Evolutionary conservation across 2,113 vertebrate species (phyloP), one percentile per base, ranked within the genome.

Genomic region (Anthoscopus minutus): DNA sequence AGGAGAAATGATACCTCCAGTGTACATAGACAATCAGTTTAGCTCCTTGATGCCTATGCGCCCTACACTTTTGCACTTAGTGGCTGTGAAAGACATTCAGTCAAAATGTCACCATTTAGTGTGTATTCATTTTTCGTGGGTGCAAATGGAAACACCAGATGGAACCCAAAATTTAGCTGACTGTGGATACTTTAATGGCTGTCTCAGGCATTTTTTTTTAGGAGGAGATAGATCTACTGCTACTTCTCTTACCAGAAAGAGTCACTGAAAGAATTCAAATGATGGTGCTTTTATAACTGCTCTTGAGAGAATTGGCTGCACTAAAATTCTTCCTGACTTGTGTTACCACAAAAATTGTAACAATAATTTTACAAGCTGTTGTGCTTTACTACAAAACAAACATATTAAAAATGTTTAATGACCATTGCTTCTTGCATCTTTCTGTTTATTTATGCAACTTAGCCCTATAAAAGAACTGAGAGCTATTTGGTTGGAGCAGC

Each of bases 311-410:
- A 88, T 11, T 70, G 71, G 33, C 79, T 87, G 40, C n/a, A 62
- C 47, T 92, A 81, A 92, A 93, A 73, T 24, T 56, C 67, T 94
- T 94, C 67, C 85, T 88, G 88, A 28, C 24, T 96, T 74, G 22
- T 62, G 47, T 86, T 92, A 89, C 82, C 72, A 78, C 80, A 88
- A 53, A 94, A 93, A 86, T 28, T 58, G 54, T 67, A 88, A 86
- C 80, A 96, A 35, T 33, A 73, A 28, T 81, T 95, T 96, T 95
- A 89, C 76, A 92, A 83, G 71, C 76, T 94, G 67, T 74, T 88
- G 85, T 88, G 74, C 64, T 87, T 94, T 86, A 88, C 71, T 88
- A 56, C 64, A 94, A 96, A 88, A 62, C 24, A 93, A 95, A 67
- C 82, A 78, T 81, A 90, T 92, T 51, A 90, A 86, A 92, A 88